Evolutionary conservation across 2,797 vertebrate genomes (phyloP), one percentile per base, ranked within the genome.

Genomic region (Sebastes diploproa): DNA sequence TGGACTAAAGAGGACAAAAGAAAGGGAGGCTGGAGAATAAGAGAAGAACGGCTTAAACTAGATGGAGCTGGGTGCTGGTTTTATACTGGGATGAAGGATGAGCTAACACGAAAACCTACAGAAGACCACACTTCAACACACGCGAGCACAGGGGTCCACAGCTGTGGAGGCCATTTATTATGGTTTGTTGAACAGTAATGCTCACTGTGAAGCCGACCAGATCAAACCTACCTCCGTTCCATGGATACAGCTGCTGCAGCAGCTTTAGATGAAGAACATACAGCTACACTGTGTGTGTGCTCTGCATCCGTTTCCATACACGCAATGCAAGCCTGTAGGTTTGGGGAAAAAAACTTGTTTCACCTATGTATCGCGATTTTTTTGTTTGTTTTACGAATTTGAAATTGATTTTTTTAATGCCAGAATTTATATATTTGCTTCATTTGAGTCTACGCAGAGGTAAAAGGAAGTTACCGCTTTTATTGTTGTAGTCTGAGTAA

Each of bases 101-200:
- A 87, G 34, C 50, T 60, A 67, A 60, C 50, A 54, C 23, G 61
- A 63, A 73, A 25, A 62, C 32, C 70, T 27, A 68, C 38, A 1
- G 30, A 75, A 9, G 42, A 68, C n/a, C 78, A 65, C 54, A 16
- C 61, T 59, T 5, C 9, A 8, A 30, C 29, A 18, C 61, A 23
- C 5, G 0, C 20, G n/a, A 54, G 72, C 66, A 25, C 36, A 60
- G 54, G 70, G 65, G 59, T 82, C 75, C 78, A 77, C 84, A 90
- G 88, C 86, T 86, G 87, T 56, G 76, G 1, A 46, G 16, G 61
- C 62, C 46, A 70, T 90, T 89, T 85, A 85, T 84, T 76, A 71
- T 67, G 80, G 78, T 83, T 87, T 88, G 75, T 61, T 87, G 86
- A 85, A 77, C 87, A 83, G 27, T 22, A 72, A 30, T 64, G 75